Evolutionary conservation across 1,140 invertebrate genomes (phyloP).

Genomic region (Papilio polyxenes): DNA sequence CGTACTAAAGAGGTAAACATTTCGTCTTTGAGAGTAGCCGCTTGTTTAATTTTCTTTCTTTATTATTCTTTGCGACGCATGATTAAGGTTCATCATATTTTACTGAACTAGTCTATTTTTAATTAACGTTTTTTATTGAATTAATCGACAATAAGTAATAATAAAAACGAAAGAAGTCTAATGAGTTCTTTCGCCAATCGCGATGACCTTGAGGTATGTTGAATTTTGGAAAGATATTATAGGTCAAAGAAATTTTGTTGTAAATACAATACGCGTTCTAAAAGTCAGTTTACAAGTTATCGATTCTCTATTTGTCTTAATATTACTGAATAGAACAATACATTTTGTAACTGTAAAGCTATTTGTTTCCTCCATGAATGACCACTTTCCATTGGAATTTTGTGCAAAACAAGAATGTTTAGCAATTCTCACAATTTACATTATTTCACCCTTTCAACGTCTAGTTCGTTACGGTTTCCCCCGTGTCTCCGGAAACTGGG

Average conservation of each 20-base stretch:
- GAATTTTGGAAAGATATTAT: background rate
- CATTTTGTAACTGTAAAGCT: constrained; percentile 29
- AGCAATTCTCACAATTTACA: constrained; percentile 29
- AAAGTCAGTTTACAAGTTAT: constrained; percentile 31
- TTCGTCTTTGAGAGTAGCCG: constrained; percentile 62
- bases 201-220: background rate
- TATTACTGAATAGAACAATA: constrained; percentile 4
- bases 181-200: background rate
- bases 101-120: background rate
- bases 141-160: background rate
- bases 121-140: background rate
- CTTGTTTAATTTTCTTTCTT: constrained; percentile 60
- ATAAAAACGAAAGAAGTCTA: background rate
- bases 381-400: constrained; percentile 19
- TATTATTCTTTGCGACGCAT: constrained; percentile 26
- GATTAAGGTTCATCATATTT: background rate
- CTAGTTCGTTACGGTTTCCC: constrained; percentile 33
- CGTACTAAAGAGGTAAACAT: constrained; percentile 56
- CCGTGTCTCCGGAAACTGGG: background rate
- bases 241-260: background rate
- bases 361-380: constrained; percentile 29
- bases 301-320: constrained; percentile 14
- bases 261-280: background rate
- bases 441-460: constrained; percentile 27
- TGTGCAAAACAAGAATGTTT: background rate